A percentile compares a stretch with the other conserved stretches of the same genome.
Evolutionary conservation across 2,113 vertebrate species (phyloP).

Genomic region (Hemibates koningsi): DNA sequence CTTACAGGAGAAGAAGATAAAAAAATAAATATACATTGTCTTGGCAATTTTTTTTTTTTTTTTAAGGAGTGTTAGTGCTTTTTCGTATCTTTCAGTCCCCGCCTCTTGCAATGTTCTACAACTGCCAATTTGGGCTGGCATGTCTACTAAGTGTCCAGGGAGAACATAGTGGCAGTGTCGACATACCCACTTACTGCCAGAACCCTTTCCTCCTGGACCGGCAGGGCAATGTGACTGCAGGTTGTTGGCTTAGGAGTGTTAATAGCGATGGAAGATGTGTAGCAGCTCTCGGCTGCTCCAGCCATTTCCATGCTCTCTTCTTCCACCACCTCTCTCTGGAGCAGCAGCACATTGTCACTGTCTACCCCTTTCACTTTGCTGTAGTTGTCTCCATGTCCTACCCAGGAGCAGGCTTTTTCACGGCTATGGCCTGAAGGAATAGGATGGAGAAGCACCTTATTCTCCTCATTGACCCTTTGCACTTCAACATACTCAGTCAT

Average conservation of each 20-base stretch:
- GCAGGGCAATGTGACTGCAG: background rate
- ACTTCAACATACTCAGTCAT: constrained; percentile 84
- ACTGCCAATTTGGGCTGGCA: background rate
- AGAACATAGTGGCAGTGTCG: constrained; percentile 73
- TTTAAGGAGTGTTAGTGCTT: background rate
- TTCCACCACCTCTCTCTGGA: constrained; percentile 71
- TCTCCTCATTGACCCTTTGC: constrained; percentile 75
- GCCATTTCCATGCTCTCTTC: constrained; percentile 48
- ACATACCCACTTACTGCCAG: constrained; percentile 76
- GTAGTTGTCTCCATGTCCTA: constrained; percentile 70
- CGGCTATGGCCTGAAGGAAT: constrained; percentile 44
- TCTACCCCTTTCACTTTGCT: constrained; percentile 79
- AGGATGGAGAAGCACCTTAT: constrained; percentile 73
- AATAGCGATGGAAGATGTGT: background rate
- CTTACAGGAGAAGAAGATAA: background rate
- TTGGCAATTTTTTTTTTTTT: background rate
- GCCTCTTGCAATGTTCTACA: background rate
- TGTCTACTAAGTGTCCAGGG: constrained; percentile 18
- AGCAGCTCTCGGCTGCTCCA: background rate
- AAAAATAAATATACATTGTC: background rate
- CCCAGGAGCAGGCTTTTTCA: background rate
- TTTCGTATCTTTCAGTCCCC: background rate
- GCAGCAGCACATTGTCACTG: constrained; percentile 72
- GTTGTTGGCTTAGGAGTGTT: constrained; percentile 41
- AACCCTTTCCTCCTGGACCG: constrained; percentile 30